Evolutionary conservation across 2,797 vertebrate species (phyloP).

Genomic region (Acanthis flammea): DNA sequence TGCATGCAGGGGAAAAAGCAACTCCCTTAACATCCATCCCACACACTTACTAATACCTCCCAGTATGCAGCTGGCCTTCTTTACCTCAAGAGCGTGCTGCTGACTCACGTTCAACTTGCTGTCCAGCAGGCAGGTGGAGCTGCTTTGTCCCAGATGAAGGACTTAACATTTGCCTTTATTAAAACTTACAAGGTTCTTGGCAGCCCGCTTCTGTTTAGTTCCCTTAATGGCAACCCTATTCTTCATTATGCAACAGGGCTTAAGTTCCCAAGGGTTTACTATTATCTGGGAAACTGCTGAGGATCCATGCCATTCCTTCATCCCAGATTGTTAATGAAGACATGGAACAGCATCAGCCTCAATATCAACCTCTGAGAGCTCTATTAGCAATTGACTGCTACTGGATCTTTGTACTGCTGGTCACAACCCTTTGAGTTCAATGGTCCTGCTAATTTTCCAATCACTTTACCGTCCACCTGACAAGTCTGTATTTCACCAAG

Average conservation of each 20-base stretch:
- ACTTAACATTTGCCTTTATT: not conserved
- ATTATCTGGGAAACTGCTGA: not conserved
- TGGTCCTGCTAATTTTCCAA: not conserved
- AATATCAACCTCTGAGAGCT: not conserved
- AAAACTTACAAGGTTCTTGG: not conserved
- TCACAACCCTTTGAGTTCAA: not conserved
- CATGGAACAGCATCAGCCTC: not conserved
- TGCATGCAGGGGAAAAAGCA: not conserved
- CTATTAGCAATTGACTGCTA: not conserved
- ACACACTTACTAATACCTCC: not conserved
- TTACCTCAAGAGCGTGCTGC: not conserved
- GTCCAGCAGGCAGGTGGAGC: not conserved
- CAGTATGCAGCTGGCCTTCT: not conserved
- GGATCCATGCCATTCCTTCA: not conserved
- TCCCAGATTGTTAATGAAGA: not conserved
- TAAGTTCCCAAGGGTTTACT: not conserved
- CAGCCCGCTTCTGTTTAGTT: not conserved
- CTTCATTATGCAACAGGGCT: not conserved
- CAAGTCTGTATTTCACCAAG: accelerated
- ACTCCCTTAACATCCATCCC: not conserved
- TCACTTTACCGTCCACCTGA: not conserved
- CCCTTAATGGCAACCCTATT: not conserved
- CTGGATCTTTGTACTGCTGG: not conserved
- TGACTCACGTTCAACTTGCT: not conserved
- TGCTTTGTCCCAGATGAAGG: not conserved